Evolutionary conservation across 2,113 vertebrate genomes (phyloP).

Genomic region (Gymnobelideus leadbeateri): DNA sequence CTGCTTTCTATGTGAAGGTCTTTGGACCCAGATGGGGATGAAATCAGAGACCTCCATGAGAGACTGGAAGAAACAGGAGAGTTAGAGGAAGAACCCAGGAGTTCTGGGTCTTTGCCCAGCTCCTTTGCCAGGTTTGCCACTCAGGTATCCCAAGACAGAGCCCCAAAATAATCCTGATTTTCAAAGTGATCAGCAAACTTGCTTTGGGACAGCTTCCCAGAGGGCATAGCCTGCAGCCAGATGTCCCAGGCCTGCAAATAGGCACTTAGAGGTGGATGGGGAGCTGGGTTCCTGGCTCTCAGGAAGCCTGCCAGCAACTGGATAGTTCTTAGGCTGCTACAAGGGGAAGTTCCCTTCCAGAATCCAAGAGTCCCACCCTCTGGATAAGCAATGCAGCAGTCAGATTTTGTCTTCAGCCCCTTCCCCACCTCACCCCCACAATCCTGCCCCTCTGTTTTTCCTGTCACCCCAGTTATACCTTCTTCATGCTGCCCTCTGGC

Average conservation of each 20-base stretch:
- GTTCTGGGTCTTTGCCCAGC: too few species aligned
- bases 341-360: not conserved
- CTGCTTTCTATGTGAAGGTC: not conserved
- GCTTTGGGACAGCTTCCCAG: not conserved
- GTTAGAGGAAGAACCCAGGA: too few species aligned
- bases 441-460: not conserved
- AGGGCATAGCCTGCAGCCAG: not conserved
- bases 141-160: not conserved
- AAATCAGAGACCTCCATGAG: not conserved
- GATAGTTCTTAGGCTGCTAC: not conserved
- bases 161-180: not conserved
- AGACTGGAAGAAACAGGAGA: too few species aligned
- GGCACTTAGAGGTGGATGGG: too few species aligned
- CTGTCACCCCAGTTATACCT: not conserved
- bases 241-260: not conserved
- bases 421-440: fast-evolving
- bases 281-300: not conserved
- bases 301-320: too few species aligned
- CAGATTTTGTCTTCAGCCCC: not conserved
- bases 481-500: not conserved
- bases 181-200: not conserved
- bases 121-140: too few species aligned
- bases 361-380: too few species aligned
- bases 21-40: not conserved
- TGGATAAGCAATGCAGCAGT: too few species aligned